Conservation (phyloP, 2,797 vertebrate genomes). For the Phyllotis vaccarum region DNA sequence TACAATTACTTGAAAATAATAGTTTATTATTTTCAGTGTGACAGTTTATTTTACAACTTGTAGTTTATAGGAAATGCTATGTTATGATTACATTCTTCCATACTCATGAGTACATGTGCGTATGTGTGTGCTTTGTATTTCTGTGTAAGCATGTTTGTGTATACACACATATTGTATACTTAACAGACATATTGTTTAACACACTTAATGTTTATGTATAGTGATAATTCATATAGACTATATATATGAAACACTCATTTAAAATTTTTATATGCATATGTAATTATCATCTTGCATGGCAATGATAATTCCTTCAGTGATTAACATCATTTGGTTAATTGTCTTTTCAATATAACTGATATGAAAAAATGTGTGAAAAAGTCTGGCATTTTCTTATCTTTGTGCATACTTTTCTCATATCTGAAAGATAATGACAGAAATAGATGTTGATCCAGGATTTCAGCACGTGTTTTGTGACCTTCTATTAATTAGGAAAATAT, state of each 20-base stretch:
- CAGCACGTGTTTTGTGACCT: conserved; percentile 54
- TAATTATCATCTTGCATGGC: conserved; percentile 58
- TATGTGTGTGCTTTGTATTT: background rate
- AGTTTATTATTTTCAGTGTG: background rate
- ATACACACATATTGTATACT: background rate
- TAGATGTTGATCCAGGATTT: conserved; percentile 48
- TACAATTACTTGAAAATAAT: background rate
- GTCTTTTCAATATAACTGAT: conserved; percentile 72
- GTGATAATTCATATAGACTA: too few relatives aligned
- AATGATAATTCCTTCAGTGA: conserved; percentile 57
- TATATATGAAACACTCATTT: too few relatives aligned
- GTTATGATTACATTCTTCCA: background rate
- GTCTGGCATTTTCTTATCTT: conserved; percentile 61
- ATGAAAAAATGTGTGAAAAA: conserved; percentile 64
- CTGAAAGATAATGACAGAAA: conserved; percentile 68
- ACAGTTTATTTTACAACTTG: background rate
- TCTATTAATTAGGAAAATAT: conserved; percentile 74
- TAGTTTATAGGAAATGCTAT: background rate
- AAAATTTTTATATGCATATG: conserved; percentile 18
- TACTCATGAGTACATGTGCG: too few relatives aligned
- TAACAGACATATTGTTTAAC: too few relatives aligned
- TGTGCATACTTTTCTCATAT: conserved; percentile 69
- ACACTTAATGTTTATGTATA: too few relatives aligned
- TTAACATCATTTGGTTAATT: conserved; percentile 64
- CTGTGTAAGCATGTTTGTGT: background rate